Base-by-base conservation (phyloP, 1,140 invertebrate genomes). In the Papilio helenus region DNA sequence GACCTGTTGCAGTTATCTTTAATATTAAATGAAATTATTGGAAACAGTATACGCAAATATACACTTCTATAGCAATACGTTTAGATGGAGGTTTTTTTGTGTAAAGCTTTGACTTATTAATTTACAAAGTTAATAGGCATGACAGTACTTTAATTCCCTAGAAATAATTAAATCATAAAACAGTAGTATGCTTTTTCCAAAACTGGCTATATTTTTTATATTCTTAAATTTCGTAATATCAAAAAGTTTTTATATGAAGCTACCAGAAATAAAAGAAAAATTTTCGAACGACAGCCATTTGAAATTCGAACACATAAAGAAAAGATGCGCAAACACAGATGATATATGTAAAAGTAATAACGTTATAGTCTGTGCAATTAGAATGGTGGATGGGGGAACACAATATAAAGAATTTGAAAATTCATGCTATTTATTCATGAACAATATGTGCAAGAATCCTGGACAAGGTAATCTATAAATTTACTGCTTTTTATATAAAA, bases 361-460 rank as follows among this genome's bases (percentile, higher is more conserved):
- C 23, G 82, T 81, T 4, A 68, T 46, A 34, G 65, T 90, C 0
- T 90, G 89, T 80, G 76, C 85, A 0, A 74, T 83, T 8, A 82
- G 83, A 76, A 16, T 81, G 1, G 26, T 72, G 0, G 73, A 84
- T 26, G 49, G 79, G 0, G 81, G 51, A 26, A 49, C 46, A 2
- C 76, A 81, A 10, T 86, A 87, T 72, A 82, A 79, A 18, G 85
- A 89, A 39, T 90, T 87, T 82, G 26, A 83, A 23, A 92, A 92
- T 77, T 81, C 84, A 0, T 91, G 90, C 65, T 89, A 82, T 83
- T 81, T 90, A 26, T 90, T 87, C 81, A 80, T 91, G 71, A 79
- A 44, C n/a, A 91, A 91, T 44, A 89, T 91, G 86, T 91, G 90
- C 72, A 79, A 84, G 39, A 44, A 84, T 85, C 85, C 85, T 39